phyloP scores from a whole-genome alignment of 2,113 vertebrate genomes.

The Petrocephalus microphthalmus region DNA sequence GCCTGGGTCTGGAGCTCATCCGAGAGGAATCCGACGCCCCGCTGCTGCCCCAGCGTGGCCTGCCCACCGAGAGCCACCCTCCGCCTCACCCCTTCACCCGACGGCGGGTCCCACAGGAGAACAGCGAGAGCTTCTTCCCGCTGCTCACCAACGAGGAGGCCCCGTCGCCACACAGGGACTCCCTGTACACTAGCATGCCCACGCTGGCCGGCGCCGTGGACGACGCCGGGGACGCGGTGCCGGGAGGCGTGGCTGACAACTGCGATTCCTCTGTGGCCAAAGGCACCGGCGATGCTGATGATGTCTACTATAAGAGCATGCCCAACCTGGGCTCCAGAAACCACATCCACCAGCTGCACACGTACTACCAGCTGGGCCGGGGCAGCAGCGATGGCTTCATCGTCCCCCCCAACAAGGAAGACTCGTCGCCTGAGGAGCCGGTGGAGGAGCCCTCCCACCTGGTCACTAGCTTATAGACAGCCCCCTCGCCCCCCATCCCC shows the following conservation, averaged over 20 bases:
- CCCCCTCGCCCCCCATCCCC: slow-evolving; percentile 21
- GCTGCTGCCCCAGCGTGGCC: slow-evolving; percentile 76
- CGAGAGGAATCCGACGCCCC: slow-evolving; percentile 86
- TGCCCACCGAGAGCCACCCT: slow-evolving; percentile 62
- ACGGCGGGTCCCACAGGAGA: slow-evolving; percentile 84
- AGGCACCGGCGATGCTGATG: slow-evolving; percentile 62
- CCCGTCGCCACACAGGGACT: slow-evolving; percentile 84
- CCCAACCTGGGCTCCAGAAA: slow-evolving; percentile 90
- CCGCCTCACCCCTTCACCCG: slow-evolving; percentile 71
- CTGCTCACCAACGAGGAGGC: slow-evolving; percentile 84
- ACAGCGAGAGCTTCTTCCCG: slow-evolving; percentile 94
- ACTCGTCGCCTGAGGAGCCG: slow-evolving; percentile 68
- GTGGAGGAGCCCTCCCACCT: slow-evolving; percentile 81
- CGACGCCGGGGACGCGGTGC: slow-evolving; percentile 50
- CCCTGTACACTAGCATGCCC: slow-evolving; percentile 93
- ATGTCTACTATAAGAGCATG: slow-evolving; percentile 99
- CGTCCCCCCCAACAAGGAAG: slow-evolving; percentile 83
- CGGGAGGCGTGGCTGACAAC: slow-evolving; percentile 62
- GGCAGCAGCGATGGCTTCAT: slow-evolving; percentile 97
- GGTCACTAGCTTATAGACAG: slow-evolving; percentile 92
- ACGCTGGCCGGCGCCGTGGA: slow-evolving; percentile 73
- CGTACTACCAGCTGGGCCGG: slow-evolving; percentile 90
- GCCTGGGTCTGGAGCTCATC: slow-evolving; percentile 78
- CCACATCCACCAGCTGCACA: slow-evolving; percentile 88
- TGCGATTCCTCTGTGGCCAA: slow-evolving; percentile 59